Evolutionary conservation across 2,113 vertebrate genomes (phyloP).

Genomic region (Lasiurus cinereus): DNA sequence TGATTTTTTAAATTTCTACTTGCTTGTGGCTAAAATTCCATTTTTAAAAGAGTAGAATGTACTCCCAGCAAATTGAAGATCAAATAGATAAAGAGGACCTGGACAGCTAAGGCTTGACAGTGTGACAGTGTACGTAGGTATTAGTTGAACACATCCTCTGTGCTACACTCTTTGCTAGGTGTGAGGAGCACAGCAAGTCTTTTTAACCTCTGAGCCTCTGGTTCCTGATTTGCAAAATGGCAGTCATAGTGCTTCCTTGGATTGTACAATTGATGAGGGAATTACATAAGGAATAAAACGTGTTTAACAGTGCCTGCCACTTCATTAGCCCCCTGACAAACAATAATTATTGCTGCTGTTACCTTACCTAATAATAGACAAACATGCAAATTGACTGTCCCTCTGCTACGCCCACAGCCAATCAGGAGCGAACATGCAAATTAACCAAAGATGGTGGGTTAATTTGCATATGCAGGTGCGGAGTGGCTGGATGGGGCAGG

Average conservation of each 20-base stretch:
- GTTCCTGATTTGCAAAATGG: not conserved
- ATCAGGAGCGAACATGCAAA: too few relatives aligned
- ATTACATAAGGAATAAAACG: not conserved
- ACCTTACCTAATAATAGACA: too few relatives aligned
- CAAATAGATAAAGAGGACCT: not conserved
- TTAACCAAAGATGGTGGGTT: too few relatives aligned
- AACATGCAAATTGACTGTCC: too few relatives aligned
- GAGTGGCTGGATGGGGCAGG: too few relatives aligned
- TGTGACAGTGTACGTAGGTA: not conserved
- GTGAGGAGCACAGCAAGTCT: not conserved
- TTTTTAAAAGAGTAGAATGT: not conserved
- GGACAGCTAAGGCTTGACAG: not conserved
- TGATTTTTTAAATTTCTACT: not conserved
- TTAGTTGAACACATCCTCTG: not conserved
- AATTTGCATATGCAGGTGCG: too few relatives aligned
- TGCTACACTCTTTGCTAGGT: not conserved
- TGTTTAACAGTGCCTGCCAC: not conserved
- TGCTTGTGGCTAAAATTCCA: not conserved
- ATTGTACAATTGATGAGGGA: not conserved
- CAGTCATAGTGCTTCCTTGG: not conserved
- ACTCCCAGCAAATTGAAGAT: not conserved
- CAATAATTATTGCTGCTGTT: not conserved
- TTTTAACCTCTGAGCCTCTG: not conserved
- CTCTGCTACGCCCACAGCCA: too few relatives aligned
- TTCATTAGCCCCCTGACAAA: not conserved